Evolutionary conservation across 2,113 vertebrate species (phyloP).

Genomic region (Salvelinus namaycush): DNA sequence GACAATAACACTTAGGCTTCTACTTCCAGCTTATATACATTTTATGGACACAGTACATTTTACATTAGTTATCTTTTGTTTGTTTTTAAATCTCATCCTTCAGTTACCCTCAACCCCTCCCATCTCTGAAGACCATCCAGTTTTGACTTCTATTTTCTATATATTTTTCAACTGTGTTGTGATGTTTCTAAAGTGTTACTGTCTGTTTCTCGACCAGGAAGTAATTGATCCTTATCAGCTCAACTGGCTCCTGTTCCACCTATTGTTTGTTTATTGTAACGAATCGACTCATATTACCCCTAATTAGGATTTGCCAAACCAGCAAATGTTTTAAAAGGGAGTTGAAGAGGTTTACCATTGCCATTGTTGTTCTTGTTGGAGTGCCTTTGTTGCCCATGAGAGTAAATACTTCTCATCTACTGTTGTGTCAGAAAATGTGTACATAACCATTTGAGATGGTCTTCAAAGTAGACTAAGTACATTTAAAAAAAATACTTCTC

Average conservation of each 20-base stretch:
- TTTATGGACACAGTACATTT: no score
- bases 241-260: neutral
- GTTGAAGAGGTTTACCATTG: constrained; percentile 40
- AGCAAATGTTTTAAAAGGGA: constrained; percentile 43
- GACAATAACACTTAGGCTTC: no score
- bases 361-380: constrained; percentile 46
- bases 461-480: no score
- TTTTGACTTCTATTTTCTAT: no score
- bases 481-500: no score
- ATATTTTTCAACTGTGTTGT: no score
- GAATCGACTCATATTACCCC: constrained; percentile 3
- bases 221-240: neutral
- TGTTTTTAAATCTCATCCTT: no score
- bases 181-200: no score
- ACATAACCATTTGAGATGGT: neutral
- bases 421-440: constrained; percentile 56
- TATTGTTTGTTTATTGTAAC: constrained; percentile 13
- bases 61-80: no score
- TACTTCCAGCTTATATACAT: no score
- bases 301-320: neutral
- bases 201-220: neutral
- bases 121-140: no score
- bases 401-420: constrained; percentile 54
- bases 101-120: no score
- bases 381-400: constrained; percentile 42